A percentile compares a stretch with the other conserved stretches of the same genome.
These are phyloP conservation scores for Hipposideros armiger DNA, from an alignment of 2,113 vertebrate genomes.

Conservation along the genomic window DNA sequence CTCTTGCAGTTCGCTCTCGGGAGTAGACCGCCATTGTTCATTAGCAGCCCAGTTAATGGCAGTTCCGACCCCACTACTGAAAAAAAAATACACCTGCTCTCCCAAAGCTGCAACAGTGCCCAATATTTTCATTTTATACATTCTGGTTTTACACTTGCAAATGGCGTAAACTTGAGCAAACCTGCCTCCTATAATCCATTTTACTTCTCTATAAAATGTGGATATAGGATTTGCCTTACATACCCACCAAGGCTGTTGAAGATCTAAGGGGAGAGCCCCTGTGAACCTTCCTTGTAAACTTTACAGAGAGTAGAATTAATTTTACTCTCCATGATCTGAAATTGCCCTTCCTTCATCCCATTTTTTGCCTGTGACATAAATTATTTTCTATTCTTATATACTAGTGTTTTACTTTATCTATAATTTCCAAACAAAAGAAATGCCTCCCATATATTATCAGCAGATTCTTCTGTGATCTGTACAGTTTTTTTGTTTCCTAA, in stretches of 20 bases:
- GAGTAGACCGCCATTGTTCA: no score
- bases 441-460: background rate
- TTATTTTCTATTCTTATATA: background rate
- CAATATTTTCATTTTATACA: background rate
- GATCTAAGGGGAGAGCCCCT: background rate
- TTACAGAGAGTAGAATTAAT: background rate
- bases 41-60: background rate
- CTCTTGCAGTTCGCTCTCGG: background rate
- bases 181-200: background rate
- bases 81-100: background rate
- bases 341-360: background rate
- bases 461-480: background rate
- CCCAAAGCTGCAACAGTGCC: background rate
- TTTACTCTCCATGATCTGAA: background rate
- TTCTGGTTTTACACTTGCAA: background rate
- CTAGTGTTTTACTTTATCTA: background rate
- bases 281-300: background rate
- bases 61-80: background rate
- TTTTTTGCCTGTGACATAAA: background rate
- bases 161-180: background rate
- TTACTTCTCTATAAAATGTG: conserved; percentile 7
- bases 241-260: background rate
- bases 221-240: background rate
- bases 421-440: conserved; percentile 15
- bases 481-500: background rate